phyloP scores from a whole-genome alignment of 2,113 vertebrate genomes.

The Neotoma lepida region DNA sequence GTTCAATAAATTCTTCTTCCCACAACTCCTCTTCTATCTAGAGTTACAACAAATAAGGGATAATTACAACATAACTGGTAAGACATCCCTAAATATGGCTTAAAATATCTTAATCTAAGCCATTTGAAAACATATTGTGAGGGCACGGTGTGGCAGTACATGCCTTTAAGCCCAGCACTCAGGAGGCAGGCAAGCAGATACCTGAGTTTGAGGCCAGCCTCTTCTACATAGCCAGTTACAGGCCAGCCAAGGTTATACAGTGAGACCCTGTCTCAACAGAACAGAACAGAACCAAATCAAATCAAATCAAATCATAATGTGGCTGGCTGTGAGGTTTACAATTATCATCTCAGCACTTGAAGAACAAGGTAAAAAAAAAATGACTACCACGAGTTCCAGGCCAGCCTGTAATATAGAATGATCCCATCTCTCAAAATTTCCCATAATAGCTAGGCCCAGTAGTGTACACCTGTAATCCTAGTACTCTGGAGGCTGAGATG shows the following conservation, averaged over 20 bases:
- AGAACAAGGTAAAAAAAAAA: neutral
- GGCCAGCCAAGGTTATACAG: neutral
- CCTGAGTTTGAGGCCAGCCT: neutral
- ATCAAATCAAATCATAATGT: neutral
- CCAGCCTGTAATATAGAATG: neutral
- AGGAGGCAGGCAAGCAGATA: neutral
- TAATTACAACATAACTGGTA: slow-evolving; percentile 52
- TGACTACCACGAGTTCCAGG: neutral
- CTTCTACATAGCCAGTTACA: neutral
- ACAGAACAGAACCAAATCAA: neutral
- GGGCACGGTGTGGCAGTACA: neutral
- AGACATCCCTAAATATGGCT: slow-evolving; percentile 31
- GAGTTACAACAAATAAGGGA: slow-evolving; percentile 63
- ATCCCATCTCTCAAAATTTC: neutral
- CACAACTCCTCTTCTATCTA: slow-evolving; percentile 96
- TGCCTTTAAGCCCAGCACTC: neutral
- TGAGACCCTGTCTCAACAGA: neutral
- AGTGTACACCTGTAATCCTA: neutral
- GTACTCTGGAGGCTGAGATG: neutral
- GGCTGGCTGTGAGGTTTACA: neutral
- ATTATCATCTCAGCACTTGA: neutral
- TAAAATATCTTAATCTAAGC: slow-evolving; percentile 57
- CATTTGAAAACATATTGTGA: slow-evolving; percentile 42
- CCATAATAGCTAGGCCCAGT: neutral
- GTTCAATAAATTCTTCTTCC: slow-evolving; percentile 97